phyloP scores from a whole-genome alignment of 2,888 invertebrate species.

The Cephus pygmeus region DNA sequence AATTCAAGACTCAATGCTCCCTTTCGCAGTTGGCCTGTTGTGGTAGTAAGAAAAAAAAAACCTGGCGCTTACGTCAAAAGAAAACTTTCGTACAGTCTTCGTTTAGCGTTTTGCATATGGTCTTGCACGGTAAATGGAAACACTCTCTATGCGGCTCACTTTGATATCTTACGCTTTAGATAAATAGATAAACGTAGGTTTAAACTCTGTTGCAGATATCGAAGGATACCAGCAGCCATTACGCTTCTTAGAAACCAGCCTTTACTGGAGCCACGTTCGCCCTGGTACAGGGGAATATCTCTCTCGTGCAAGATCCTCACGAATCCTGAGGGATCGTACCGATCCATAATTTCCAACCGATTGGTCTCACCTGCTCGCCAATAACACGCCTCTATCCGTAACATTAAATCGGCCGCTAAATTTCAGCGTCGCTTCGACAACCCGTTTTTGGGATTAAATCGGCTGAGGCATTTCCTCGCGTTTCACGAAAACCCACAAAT shows the following conservation, averaged over 20 bases:
- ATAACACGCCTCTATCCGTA: not conserved
- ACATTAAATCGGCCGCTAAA: not conserved
- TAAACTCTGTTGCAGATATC: not conserved
- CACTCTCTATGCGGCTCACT: not conserved
- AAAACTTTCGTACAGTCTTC: not conserved
- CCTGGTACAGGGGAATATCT: not conserved
- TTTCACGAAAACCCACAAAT: not conserved
- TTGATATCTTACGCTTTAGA: not conserved
- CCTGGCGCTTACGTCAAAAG: not conserved
- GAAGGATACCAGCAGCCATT: conserved; percentile 10
- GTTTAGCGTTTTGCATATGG: not conserved
- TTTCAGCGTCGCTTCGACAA: not conserved
- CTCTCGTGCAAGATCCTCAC: not conserved
- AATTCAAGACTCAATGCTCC: conserved; percentile 15
- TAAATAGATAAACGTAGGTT: not conserved
- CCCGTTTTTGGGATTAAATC: not conserved
- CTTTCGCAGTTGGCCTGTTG: not conserved
- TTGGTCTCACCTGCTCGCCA: not conserved
- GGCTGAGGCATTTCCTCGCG: not conserved
- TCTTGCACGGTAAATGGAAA: not conserved
- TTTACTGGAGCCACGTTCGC: not conserved
- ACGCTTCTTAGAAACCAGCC: conserved; percentile 1
- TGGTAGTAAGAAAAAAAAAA: not conserved
- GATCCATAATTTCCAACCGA: conserved; percentile 5
- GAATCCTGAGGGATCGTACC: conserved; percentile 1